Percentiles rank a stretch among this genome's conserved stretches.
Evolutionary conservation across 2,888 invertebrate genomes (phyloP).

Genomic region (Yponomeuta malinellus): DNA sequence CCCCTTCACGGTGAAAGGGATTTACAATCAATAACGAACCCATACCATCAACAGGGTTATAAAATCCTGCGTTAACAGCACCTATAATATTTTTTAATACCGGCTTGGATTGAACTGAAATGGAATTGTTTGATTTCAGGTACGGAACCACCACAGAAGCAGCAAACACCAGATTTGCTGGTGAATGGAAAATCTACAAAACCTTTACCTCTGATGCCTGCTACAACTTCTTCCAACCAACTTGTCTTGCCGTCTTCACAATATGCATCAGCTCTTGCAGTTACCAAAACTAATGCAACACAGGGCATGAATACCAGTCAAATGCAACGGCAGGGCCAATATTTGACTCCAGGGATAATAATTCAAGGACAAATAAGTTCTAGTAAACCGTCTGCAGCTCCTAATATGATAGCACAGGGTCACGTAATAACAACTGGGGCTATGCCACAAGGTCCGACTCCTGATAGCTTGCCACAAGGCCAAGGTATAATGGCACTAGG

Average conservation of each 20-base stretch:
- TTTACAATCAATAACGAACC: no score
- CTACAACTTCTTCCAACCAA: background rate
- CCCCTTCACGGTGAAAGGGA: background rate
- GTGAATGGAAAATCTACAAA: constrained; percentile 41
- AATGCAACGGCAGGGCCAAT: background rate
- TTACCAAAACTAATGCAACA: background rate
- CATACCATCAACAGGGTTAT: no score
- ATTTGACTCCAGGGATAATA: background rate
- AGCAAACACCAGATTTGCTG: constrained; percentile 55
- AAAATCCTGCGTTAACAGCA: no score
- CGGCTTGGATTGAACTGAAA: no score
- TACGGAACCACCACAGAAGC: constrained; percentile 40
- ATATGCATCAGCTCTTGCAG: background rate
- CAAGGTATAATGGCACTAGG: background rate
- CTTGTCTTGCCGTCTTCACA: background rate
- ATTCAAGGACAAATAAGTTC: constrained; percentile 8
- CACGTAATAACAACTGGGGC: background rate
- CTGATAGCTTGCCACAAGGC: background rate
- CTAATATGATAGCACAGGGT: background rate
- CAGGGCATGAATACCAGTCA: background rate
- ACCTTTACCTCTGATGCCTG: background rate
- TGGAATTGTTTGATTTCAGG: constrained; percentile 19
- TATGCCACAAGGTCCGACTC: background rate
- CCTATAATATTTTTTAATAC: no score
- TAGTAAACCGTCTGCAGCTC: background rate